phyloP scores from a whole-genome alignment of 35 echinoderm and acorn worm species.

The Lytechinus pictus region DNA sequence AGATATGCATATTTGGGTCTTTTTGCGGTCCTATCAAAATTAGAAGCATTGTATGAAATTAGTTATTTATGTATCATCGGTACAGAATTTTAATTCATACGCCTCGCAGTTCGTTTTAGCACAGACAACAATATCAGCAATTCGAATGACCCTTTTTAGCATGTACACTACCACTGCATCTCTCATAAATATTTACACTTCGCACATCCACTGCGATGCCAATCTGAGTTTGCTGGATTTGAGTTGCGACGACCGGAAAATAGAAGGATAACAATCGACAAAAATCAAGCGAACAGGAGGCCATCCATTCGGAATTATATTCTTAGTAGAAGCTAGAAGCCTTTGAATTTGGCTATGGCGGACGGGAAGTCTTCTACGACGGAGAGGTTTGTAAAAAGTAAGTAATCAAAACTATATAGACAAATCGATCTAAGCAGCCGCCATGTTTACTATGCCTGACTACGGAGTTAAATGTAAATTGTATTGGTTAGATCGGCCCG shows the following conservation, averaged over 20 bases:
- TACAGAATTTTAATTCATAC: too few species aligned
- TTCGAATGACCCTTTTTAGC: background rate
- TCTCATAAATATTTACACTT: background rate
- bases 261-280: conserved; percentile 33
- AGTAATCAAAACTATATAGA: conserved; percentile 49
- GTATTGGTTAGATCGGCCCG: conserved; percentile 31
- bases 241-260: background rate
- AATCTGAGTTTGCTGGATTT: background rate
- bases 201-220: conserved; percentile 15
- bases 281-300: background rate
- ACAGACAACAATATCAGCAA: background rate
- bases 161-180: background rate
- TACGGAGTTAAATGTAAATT: conserved; percentile 51
- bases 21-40: too few species aligned
- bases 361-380: conserved; percentile 48
- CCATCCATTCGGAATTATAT: conserved; percentile 40
- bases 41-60: too few species aligned
- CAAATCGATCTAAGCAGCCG: conserved; percentile 50
- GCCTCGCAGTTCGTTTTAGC: background rate
- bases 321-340: conserved; percentile 44
- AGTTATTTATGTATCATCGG: too few species aligned
- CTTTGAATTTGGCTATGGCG: conserved; percentile 51
- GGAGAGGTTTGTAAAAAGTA: conserved; percentile 60
- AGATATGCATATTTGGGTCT: too few species aligned
- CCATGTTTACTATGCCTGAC: conserved; percentile 61